Evolutionary conservation across 2,888 invertebrate genomes (phyloP).

Genomic region (Pristionchus exspectatus): DNA sequence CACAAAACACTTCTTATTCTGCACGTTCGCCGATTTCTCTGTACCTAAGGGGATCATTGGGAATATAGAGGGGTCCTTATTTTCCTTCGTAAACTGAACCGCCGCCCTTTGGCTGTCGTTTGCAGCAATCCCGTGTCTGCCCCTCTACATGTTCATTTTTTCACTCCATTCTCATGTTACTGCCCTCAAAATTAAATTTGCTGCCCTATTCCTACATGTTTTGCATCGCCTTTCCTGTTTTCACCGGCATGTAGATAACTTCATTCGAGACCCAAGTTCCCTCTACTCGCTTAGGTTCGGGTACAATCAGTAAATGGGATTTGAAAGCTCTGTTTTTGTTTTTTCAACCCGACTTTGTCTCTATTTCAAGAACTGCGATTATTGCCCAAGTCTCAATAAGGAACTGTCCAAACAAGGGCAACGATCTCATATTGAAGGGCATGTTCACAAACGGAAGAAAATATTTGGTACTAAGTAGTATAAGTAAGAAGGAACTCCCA

Average conservation of each 20-base stretch:
- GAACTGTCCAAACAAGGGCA: not conserved
- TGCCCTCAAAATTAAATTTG: not conserved
- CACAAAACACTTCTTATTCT: too few relatives aligned
- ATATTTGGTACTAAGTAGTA: not conserved
- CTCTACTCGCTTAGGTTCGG: not conserved
- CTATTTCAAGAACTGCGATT: too few relatives aligned
- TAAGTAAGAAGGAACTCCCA: not conserved
- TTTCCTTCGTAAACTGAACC: not conserved
- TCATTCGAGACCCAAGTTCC: not conserved
- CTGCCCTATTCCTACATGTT: not conserved
- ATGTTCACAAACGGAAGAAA: not conserved
- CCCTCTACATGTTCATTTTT: not conserved
- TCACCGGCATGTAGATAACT: not conserved
- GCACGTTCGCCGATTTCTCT: too few relatives aligned
- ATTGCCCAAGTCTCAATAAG: not conserved
- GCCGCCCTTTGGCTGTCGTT: not conserved
- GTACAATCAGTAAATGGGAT: not conserved
- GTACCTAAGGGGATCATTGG: too few relatives aligned
- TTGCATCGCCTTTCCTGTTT: not conserved
- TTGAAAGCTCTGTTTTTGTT: too few relatives aligned
- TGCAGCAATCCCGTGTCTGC: not conserved
- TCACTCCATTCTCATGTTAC: not conserved
- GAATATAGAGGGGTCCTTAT: too few relatives aligned
- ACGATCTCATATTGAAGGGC: not conserved
- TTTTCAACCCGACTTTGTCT: too few relatives aligned